Percentiles rank a stretch among this genome's conserved stretches.
Evolutionary conservation across 1,140 invertebrate species (phyloP).

Genomic region (Anastrepha obliqua): DNA sequence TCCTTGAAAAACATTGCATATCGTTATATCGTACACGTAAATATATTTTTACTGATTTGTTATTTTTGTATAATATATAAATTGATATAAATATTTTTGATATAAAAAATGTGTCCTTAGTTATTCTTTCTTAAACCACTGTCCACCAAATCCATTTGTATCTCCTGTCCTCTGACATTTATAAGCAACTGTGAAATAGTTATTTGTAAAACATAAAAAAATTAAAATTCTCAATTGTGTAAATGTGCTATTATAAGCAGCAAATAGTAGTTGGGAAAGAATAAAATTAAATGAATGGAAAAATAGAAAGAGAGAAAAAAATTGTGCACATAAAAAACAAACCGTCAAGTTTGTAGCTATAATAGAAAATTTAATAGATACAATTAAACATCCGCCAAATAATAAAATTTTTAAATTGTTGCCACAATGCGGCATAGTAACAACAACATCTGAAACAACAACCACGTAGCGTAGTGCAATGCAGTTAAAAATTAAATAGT

Average conservation of each 20-base stretch:
- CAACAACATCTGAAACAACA: not conserved
- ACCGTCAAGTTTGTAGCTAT: conserved; percentile 60
- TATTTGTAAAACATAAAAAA: conserved; percentile 42
- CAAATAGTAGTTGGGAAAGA: conserved; percentile 27
- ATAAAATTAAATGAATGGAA: conserved; percentile 34
- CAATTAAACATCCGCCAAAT: conserved; percentile 73
- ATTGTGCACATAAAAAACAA: conserved; percentile 58
- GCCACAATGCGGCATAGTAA: conserved; percentile 51
- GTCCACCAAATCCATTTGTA: no score
- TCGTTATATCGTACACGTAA: no score
- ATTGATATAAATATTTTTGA: no score
- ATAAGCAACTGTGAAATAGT: conserved; percentile 15
- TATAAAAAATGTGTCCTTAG: no score
- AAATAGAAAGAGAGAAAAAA: not conserved
- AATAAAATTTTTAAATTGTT: conserved; percentile 65
- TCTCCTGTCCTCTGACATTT: not conserved
- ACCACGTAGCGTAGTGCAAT: not conserved
- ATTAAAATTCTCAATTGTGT: conserved; percentile 50
- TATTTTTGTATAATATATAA: no score
- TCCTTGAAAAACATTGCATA: no score
- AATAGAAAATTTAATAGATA: conserved; percentile 73
- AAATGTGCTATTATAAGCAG: conserved; percentile 45
- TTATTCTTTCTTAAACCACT: no score
- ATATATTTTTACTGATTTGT: no score
- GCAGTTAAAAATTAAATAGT: not conserved